Evolutionary conservation across 2,888 invertebrate species (phyloP).

Genomic region (Phalera bucephala): DNA sequence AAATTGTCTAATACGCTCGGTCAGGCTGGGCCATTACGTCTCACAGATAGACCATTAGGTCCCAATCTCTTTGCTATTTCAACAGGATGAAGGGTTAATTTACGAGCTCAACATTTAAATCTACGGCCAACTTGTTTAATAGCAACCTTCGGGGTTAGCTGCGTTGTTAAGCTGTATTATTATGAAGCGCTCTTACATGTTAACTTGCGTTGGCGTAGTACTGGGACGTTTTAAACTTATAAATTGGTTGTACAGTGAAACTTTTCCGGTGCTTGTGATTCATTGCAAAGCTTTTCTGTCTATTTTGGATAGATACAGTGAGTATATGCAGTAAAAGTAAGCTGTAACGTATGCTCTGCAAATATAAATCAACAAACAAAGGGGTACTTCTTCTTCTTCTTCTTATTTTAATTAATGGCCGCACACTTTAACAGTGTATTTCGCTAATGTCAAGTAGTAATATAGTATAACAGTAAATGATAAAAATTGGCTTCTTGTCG

Average conservation of each 20-base stretch:
- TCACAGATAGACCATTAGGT: slow-evolving; percentile 82
- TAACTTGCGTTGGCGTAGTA: slow-evolving; percentile 33
- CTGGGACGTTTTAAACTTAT: slow-evolving; percentile 30
- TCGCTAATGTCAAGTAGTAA: no score
- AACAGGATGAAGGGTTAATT: slow-evolving; percentile 82
- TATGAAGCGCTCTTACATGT: slow-evolving; percentile 54
- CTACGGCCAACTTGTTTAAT: slow-evolving; percentile 79
- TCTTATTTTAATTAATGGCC: no score
- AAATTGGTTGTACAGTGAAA: slow-evolving; percentile 33
- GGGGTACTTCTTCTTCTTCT: no score
- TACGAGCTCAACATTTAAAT: slow-evolving; percentile 82
- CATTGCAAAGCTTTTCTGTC: no score
- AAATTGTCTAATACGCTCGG: slow-evolving; percentile 76
- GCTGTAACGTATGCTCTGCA: no score
- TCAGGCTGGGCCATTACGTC: slow-evolving; percentile 76
- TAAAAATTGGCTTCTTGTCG: no score
- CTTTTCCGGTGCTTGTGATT: slow-evolving; percentile 26
- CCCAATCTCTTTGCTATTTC: slow-evolving; percentile 81
- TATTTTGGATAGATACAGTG: no score
- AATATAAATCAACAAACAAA: no score
- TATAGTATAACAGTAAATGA: no score
- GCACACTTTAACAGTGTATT: no score
- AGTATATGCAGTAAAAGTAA: no score
- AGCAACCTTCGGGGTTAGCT: slow-evolving; percentile 73
- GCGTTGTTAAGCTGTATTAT: slow-evolving; percentile 72